Evolutionary conservation across 2,888 invertebrate species (phyloP).

Genomic region (Zaprionus obscuricornis): DNA sequence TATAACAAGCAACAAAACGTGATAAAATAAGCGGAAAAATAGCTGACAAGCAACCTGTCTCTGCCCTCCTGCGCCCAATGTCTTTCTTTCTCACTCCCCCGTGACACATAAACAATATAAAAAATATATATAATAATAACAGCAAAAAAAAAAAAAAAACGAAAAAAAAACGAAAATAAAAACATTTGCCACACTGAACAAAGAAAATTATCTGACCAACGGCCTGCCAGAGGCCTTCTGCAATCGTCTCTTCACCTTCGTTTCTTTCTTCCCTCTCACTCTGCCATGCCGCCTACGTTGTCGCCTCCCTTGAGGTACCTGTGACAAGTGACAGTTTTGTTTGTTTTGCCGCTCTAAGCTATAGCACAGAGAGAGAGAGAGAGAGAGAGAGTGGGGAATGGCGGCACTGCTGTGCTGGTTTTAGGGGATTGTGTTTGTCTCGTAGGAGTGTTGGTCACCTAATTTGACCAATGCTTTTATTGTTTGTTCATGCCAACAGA

Average conservation of each 20-base stretch:
- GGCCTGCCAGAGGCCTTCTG: slow-evolving; percentile 12
- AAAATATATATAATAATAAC: slow-evolving; percentile 1
- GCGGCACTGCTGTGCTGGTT: slow-evolving; percentile 11
- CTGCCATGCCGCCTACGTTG: background rate
- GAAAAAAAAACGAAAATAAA: slow-evolving; percentile 37
- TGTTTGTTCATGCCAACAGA: slow-evolving; percentile 47
- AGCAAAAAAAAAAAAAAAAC: slow-evolving; percentile 19
- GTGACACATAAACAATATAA: background rate
- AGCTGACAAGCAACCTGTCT: slow-evolving; percentile 57
- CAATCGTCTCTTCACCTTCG: slow-evolving; percentile 10
- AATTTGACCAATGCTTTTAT: slow-evolving; percentile 66
- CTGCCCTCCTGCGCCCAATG: background rate
- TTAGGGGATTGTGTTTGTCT: background rate
- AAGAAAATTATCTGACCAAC: slow-evolving; percentile 75
- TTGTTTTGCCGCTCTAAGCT: slow-evolving; percentile 42
- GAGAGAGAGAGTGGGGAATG: background rate
- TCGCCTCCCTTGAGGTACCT: slow-evolving; percentile 31
- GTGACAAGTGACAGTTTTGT: slow-evolving; percentile 73
- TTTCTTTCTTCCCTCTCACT: background rate
- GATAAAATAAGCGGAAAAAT: slow-evolving; percentile 75
- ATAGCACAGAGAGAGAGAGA: background rate
- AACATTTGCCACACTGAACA: slow-evolving; percentile 59
- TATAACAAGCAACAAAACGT: slow-evolving; percentile 48
- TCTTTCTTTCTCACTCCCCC: background rate
- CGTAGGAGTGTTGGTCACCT: slow-evolving; percentile 44